phyloP scores from a whole-genome alignment of 2,888 invertebrate genomes.

The Euclidia mi region DNA sequence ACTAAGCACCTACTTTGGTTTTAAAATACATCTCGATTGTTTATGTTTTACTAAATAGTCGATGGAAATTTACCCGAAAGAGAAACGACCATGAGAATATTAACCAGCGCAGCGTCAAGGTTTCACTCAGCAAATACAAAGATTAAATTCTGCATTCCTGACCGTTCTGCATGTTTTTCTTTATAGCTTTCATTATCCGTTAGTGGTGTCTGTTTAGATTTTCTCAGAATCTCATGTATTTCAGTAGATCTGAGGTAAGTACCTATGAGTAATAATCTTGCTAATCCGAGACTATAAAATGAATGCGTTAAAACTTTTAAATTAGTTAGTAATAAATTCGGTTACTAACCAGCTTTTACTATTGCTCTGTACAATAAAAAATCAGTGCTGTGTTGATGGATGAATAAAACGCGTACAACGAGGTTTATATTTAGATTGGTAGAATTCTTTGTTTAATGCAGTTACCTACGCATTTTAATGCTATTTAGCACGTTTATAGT shows the following conservation, averaged over 20 bases:
- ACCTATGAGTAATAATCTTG: no score
- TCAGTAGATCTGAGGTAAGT: neutral
- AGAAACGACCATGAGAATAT: constrained; percentile 12
- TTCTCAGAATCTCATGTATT: neutral
- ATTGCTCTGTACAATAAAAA: no score
- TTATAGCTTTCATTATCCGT: constrained; percentile 26
- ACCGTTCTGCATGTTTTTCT: constrained; percentile 25
- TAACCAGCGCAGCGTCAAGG: neutral
- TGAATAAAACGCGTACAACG: no score
- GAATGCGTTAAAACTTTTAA: no score
- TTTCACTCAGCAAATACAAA: constrained; percentile 26
- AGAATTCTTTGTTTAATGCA: no score
- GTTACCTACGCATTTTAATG: no score
- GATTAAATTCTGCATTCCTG: constrained; percentile 18
- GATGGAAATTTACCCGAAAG: constrained; percentile 14
- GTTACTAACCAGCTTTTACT: no score
- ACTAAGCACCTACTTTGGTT: constrained; percentile 6
- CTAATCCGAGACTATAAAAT: no score
- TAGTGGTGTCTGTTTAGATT: constrained; percentile 11
- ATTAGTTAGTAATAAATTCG: no score
- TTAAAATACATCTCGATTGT: constrained; percentile 17
- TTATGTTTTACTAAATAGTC: constrained; percentile 22
- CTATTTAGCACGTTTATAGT: no score
- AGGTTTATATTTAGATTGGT: no score
- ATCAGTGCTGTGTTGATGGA: no score